Conservation (phyloP, 2,888 invertebrate species). For the Balanococcus diminutus region DNA sequence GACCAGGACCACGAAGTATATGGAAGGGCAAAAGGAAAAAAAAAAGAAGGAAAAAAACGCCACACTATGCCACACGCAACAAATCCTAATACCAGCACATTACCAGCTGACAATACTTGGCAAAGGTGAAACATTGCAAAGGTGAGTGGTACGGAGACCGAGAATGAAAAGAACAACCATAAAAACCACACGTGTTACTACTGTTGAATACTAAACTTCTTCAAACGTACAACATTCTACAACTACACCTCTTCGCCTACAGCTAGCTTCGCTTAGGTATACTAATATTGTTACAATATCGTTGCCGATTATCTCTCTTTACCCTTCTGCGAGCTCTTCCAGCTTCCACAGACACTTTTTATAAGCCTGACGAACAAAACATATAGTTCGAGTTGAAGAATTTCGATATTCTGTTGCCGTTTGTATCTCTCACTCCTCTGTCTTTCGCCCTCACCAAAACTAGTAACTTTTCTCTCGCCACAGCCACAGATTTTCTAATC, state of each 20-base stretch:
- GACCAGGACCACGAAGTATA: background rate
- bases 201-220: constrained; percentile 50
- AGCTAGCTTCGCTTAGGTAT: background rate
- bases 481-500: constrained; percentile 29
- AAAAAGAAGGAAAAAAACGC: background rate
- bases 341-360: background rate
- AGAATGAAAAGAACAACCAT: constrained; percentile 26
- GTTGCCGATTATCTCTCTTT: constrained; percentile 15
- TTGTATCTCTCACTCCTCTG: background rate
- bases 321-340: background rate
- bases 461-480: background rate
- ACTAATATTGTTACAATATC: constrained; percentile 30
- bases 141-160: constrained; percentile 1
- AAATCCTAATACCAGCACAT: constrained; percentile 7
- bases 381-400: constrained; percentile 10
- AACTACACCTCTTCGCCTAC: constrained; percentile 7
- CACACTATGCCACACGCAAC: constrained; percentile 16
- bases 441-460: background rate
- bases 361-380: background rate
- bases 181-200: constrained; percentile 54
- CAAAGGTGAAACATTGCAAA: constrained; percentile 35
- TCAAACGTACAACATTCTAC: constrained; percentile 17
- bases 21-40: too few species aligned
- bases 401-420: constrained; percentile 1
- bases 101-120: constrained; percentile 28